phyloP scores from a whole-genome alignment of 2,113 vertebrate genomes.

The Rostratula benghalensis region DNA sequence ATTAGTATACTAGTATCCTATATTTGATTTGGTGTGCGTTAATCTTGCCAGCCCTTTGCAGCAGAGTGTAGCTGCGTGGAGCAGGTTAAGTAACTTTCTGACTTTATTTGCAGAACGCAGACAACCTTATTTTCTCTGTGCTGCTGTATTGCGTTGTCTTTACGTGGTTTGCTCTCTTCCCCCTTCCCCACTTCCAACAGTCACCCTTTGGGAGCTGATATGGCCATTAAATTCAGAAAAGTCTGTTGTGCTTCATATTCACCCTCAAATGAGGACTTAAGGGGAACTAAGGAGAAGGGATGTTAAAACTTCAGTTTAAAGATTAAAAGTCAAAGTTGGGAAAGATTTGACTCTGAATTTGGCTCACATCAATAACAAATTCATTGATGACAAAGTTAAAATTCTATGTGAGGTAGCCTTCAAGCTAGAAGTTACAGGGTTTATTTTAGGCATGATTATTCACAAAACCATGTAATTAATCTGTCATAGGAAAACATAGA shows the following conservation, averaged over 20 bases:
- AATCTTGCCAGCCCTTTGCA: not conserved
- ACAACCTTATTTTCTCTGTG: not conserved
- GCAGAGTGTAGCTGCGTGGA: not conserved
- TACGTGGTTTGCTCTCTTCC: not conserved
- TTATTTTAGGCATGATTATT: slow-evolving; percentile 31
- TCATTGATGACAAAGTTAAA: not conserved
- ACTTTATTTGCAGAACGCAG: not conserved
- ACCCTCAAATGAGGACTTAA: not conserved
- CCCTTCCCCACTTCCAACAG: not conserved
- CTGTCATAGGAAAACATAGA: not conserved
- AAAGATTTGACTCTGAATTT: not conserved
- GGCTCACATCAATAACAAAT: not conserved
- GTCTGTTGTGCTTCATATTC: not conserved
- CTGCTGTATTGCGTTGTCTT: not conserved
- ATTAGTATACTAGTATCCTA: not conserved
- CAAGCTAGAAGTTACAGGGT: not conserved
- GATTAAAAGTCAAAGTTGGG: not conserved
- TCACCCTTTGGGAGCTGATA: not conserved
- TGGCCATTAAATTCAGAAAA: not conserved
- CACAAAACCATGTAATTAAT: slow-evolving; percentile 50
- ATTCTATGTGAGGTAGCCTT: not conserved
- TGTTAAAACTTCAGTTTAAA: not conserved
- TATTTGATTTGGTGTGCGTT: not conserved
- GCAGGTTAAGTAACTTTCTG: not conserved
- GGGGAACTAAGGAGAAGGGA: not conserved